Evolutionary conservation across 2,113 vertebrate genomes (phyloP), one percentile per base, ranked within the genome.

Genomic region (Trematomus loennbergii): DNA sequence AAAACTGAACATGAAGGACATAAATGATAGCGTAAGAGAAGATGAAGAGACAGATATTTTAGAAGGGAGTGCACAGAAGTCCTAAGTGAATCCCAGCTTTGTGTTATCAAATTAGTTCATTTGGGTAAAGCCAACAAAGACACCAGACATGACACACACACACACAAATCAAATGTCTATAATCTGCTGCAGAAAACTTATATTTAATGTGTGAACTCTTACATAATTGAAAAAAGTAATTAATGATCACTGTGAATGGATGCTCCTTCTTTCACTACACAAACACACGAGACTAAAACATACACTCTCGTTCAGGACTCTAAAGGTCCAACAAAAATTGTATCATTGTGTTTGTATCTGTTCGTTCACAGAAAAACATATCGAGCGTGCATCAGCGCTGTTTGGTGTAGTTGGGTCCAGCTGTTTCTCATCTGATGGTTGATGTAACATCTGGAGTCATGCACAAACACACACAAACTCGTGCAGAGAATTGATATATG

Each of bases 401-500:
- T 69, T 73, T 67, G 45, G 60, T 81, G n/a, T n/a, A 50, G 15
- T 60, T 65, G 5, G 55, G 18, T 87, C 75, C 88, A 89, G 86
- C 76, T 91, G 87, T 88, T 90, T 85, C 82, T 83, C 81, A 83
- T 87, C 78, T 82, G 46, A 82, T 74, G 81, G 81, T 65, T 75
- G 46, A 82, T 78, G 83, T 75, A 68, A 77, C 79, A 73, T 84
- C 78, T 75, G 63, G 65, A 57, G 58, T 15, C 63, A 58, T 45
- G 22, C 25, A 62, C 75, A 76, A 55, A 78, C 65, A 63, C 48
- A 48, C 55, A 48, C 60, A 40, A 36, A 45, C 43, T 1, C 52
- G 12, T 4, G 12, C 55, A 16, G 40, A 46, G 20, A 16, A 2
- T 43, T n/a, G 48, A 8, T 59, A 48, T 3, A 59, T 50, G 48